These are phyloP conservation scores for Glaucidium brasilianum DNA, from an alignment of 2,113 vertebrate genomes.

Conservation along the genomic window DNA sequence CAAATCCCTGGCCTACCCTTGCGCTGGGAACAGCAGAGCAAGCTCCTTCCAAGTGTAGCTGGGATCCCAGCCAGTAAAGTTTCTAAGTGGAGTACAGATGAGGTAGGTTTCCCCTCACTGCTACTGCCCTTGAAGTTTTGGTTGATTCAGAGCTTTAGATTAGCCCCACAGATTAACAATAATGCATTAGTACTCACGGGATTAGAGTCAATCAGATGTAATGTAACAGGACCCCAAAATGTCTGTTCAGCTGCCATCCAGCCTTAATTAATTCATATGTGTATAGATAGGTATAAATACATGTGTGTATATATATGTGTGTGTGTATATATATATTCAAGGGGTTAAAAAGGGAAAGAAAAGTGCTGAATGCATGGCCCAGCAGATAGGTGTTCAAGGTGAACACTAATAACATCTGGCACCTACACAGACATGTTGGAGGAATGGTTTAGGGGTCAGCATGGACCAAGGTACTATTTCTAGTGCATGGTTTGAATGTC, in stretches of 20 bases:
- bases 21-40: constrained; percentile 89
- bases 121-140: background rate
- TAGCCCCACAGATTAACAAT: background rate
- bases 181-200: background rate
- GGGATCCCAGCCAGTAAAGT: constrained; percentile 87
- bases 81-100: constrained; percentile 85
- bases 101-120: constrained; percentile 63
- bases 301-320: background rate
- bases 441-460: background rate
- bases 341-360: background rate
- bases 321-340: background rate
- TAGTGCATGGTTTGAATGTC: background rate
- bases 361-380: background rate
- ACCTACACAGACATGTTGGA: background rate
- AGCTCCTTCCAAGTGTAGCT: constrained; percentile 84
- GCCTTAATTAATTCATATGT: background rate
- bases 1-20: constrained; percentile 79
- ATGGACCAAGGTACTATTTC: background rate
- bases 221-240: background rate
- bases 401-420: background rate
- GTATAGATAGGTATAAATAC: background rate
- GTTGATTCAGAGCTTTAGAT: background rate
- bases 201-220: background rate
- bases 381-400: background rate
- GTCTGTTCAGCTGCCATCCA: background rate